phyloP scores from a whole-genome alignment of 2,888 invertebrate species.

The Hypomecis atomaria region DNA sequence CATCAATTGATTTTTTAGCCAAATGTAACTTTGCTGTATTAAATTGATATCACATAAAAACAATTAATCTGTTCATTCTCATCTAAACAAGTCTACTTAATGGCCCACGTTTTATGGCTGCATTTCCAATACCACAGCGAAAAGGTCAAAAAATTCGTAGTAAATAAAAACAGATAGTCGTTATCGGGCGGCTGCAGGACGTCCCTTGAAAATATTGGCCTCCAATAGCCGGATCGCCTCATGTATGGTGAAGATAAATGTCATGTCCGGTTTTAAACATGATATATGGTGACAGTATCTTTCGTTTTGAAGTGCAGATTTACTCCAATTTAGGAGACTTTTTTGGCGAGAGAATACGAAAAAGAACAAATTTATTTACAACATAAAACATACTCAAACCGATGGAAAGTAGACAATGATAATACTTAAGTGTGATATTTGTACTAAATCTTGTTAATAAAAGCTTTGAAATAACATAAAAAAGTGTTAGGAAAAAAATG shows the following conservation, averaged over 20 bases:
- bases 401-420: no score
- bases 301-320: slow-evolving; percentile 25
- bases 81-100: not conserved
- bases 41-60: no score
- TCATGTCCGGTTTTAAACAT: slow-evolving; percentile 39
- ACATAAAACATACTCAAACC: no score
- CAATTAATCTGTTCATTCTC: not conserved
- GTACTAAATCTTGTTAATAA: no score
- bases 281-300: slow-evolving; percentile 35
- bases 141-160: slow-evolving; percentile 31
- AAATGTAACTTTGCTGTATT: no score
- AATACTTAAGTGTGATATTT: no score
- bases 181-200: slow-evolving; percentile 35
- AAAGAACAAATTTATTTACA: no score
- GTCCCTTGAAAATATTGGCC: slow-evolving; percentile 39
- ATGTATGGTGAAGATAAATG: slow-evolving; percentile 38
- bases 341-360: not conserved
- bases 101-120: not conserved
- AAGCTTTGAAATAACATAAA: no score
- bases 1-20: no score
- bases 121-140: slow-evolving; percentile 12
- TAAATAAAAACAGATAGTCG: slow-evolving; percentile 39
- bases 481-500: no score
- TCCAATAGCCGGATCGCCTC: slow-evolving; percentile 29
- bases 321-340: slow-evolving; percentile 5